These are phyloP conservation scores for Tauraco erythrolophus DNA, from an alignment of 2,113 vertebrate genomes.

Conservation along the genomic window DNA sequence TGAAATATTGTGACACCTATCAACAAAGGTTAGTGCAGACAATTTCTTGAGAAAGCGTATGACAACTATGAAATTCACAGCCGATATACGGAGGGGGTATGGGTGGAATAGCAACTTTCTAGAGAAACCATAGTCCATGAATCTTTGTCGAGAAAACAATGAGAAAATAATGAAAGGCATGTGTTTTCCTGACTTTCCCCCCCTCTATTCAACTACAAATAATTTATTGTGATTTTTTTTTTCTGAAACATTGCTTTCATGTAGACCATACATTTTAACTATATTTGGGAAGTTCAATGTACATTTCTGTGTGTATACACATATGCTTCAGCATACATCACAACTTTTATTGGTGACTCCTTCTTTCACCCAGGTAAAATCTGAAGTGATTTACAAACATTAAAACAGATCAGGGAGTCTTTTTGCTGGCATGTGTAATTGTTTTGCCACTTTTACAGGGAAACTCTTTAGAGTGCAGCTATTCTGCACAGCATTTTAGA, in stretches of 20 bases:
- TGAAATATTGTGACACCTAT: conserved; percentile 55
- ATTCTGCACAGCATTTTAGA: conserved; percentile 3
- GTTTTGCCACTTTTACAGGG: not conserved
- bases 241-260: not conserved
- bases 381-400: not conserved
- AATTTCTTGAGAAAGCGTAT: conserved; percentile 1
- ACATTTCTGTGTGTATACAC: not conserved
- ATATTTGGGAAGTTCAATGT: not conserved
- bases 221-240: not conserved
- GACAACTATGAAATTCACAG: not conserved
- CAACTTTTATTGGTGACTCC: not conserved
- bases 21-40: conserved; percentile 43
- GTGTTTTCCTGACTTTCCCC: not conserved
- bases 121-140: not conserved
- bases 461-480: not conserved
- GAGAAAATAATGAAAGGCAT: not conserved
- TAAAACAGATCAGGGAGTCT: not conserved
- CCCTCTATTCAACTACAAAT: not conserved
- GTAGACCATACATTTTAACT: not conserved
- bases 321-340: not conserved
- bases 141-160: conserved; percentile 6
- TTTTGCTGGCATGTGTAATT: not conserved
- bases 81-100: not conserved
- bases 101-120: not conserved
- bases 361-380: not conserved